Percentiles rank a stretch among this genome's conserved stretches.
These are phyloP conservation scores for Enoplosus armatus DNA, from an alignment of 2,797 vertebrate species.

Conservation along the genomic window DNA sequence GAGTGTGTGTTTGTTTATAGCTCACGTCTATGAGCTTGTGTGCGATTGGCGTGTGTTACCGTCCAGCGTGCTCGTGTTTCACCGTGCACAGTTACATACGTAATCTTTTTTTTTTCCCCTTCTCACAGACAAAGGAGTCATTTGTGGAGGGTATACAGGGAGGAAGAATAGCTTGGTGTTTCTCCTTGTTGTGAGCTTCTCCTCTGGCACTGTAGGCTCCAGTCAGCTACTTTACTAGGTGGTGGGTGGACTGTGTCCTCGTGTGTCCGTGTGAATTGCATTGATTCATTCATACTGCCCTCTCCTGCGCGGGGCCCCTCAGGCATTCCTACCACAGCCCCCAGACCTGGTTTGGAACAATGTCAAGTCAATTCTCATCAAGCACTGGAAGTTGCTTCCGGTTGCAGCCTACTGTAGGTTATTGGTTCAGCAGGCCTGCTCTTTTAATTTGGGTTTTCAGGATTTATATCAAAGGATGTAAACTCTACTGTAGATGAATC, in stretches of 20 bases:
- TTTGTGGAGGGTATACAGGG: conserved; percentile 57
- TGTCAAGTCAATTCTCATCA: conserved; percentile 66
- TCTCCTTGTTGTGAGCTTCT: conserved; percentile 65
- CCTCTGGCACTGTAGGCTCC: conserved; percentile 64
- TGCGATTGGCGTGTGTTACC: conserved; percentile 39
- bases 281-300: conserved; percentile 76
- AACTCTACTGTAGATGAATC: background rate
- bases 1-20: conserved; percentile 47
- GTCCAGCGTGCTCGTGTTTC: conserved; percentile 24
- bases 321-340: conserved; percentile 74
- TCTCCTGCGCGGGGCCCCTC: conserved; percentile 67
- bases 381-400: conserved; percentile 55
- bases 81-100: conserved; percentile 38
- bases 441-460: background rate
- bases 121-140: conserved; percentile 68
- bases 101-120: conserved; percentile 43
- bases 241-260: conserved; percentile 76
- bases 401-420: conserved; percentile 38
- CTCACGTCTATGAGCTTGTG: conserved; percentile 10
- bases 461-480: background rate
- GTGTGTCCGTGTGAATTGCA: conserved; percentile 70
- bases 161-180: conserved; percentile 74
- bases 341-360: conserved; percentile 71
- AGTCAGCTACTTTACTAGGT: conserved; percentile 66
- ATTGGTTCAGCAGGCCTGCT: conserved; percentile 24